A percentile compares a stretch with the other conserved stretches of the same genome.
Evolutionary conservation across 2,797 vertebrate genomes (phyloP).

Genomic region (Gallinago nigripennis): DNA sequence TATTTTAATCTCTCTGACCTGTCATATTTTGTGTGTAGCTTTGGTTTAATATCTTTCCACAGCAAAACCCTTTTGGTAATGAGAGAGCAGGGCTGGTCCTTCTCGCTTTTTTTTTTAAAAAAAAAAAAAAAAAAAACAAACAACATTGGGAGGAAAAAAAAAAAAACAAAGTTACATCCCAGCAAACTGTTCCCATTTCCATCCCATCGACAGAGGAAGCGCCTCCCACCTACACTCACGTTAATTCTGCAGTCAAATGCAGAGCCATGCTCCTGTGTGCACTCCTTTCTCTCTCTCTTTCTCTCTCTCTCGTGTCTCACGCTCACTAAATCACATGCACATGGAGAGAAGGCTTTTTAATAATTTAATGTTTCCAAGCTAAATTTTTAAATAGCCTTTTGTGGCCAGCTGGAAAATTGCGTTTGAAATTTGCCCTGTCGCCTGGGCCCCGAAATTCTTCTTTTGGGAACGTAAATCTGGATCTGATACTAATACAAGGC

Average conservation of each 20-base stretch:
- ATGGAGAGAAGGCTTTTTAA: constrained; percentile 69
- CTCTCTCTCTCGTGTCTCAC: constrained; percentile 64
- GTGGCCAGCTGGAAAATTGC: constrained; percentile 57
- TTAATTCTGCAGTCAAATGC: constrained; percentile 22
- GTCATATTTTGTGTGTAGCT: constrained; percentile 1
- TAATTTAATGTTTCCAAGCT: constrained; percentile 54
- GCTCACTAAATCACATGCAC: constrained; percentile 65
- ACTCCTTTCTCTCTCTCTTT: constrained; percentile 62
- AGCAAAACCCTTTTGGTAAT: constrained; percentile 42
- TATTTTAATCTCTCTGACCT: not conserved
- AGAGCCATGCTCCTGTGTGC: constrained; percentile 67
- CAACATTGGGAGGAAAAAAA: constrained; percentile 6
- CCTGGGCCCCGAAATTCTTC: not conserved
- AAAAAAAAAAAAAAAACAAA: not conserved
- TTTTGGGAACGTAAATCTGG: not conserved
- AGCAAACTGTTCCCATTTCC: constrained; percentile 53
- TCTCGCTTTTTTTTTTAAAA: not conserved
- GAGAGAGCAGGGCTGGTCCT: constrained; percentile 49
- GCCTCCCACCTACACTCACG: constrained; percentile 55
- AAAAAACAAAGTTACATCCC: constrained; percentile 30
- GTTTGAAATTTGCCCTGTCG: constrained; percentile 14
- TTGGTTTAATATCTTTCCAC: constrained; percentile 54
- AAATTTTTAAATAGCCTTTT: constrained; percentile 57
- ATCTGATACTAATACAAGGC: not conserved
- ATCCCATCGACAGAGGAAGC: constrained; percentile 52